Conservation (phyloP, 2,888 invertebrate species). For the Machimus atricapillus region DNA sequence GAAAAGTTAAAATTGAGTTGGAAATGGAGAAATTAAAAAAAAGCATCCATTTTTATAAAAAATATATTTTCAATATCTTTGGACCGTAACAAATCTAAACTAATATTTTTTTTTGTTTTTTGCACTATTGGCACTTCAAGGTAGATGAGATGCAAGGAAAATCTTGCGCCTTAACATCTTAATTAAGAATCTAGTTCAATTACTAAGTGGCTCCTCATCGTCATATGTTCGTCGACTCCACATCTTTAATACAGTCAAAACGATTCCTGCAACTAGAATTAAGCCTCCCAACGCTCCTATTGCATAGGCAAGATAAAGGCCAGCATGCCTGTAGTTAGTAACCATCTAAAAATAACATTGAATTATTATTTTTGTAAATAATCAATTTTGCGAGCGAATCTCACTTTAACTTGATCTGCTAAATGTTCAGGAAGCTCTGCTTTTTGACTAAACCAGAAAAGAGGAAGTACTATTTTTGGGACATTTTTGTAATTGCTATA, state of each 20-base stretch:
- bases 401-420: slow-evolving; percentile 61
- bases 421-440: slow-evolving; percentile 68
- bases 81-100: not conserved
- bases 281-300: slow-evolving; percentile 54
- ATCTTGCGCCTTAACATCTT: not conserved
- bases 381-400: not conserved
- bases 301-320: slow-evolving; percentile 55
- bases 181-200: not conserved
- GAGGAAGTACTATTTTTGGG: slow-evolving; percentile 67
- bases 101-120: not conserved
- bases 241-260: slow-evolving; percentile 56
- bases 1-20: not conserved
- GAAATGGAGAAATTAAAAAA: not conserved
- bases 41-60: not conserved
- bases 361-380: not conserved
- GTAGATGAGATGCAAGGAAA: not conserved
- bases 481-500: slow-evolving; percentile 67
- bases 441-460: slow-evolving; percentile 79
- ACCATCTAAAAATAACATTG: slow-evolving; percentile 53
- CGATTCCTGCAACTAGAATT: slow-evolving; percentile 55
- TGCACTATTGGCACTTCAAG: slow-evolving; percentile 5
- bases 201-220: slow-evolving; percentile 32
- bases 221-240: slow-evolving; percentile 51
- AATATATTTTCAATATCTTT: not conserved
- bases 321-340: slow-evolving; percentile 54